phyloP scores from a whole-genome alignment of 2,113 vertebrate species.

The Galbula dea region DNA sequence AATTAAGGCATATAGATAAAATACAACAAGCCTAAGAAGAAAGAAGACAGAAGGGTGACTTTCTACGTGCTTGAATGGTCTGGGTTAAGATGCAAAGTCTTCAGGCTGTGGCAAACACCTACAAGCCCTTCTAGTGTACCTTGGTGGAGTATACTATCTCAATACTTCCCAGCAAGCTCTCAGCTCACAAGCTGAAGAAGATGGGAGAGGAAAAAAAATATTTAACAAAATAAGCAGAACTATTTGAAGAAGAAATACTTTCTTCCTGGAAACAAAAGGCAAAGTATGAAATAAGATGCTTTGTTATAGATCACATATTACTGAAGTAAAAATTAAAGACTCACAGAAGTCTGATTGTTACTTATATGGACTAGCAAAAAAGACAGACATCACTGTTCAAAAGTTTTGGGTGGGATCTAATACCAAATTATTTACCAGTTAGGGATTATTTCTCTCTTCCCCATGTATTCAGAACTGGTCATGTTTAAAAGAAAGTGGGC shows the following conservation, averaged over 20 bases:
- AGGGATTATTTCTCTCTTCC: not conserved
- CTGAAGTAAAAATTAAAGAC: not conserved
- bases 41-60: not conserved
- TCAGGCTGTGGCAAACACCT: not conserved
- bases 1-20: not conserved
- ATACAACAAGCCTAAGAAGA: not conserved
- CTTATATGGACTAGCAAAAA: not conserved
- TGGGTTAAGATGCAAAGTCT: not conserved
- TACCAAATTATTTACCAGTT: not conserved
- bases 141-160: not conserved
- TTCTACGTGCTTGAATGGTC: not conserved
- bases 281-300: not conserved
- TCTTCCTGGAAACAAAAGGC: not conserved
- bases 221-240: not conserved
- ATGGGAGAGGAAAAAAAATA: not conserved
- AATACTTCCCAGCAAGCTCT: not conserved
- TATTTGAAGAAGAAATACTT: not conserved
- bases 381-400: not conserved
- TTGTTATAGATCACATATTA: not conserved
- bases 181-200: not conserved
- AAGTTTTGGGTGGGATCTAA: not conserved
- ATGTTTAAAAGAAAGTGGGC: not conserved
- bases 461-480: not conserved
- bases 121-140: not conserved
- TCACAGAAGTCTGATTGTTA: not conserved